Base-by-base conservation (phyloP, 2,797 vertebrate genomes). In the Morelia viridis region DNA sequence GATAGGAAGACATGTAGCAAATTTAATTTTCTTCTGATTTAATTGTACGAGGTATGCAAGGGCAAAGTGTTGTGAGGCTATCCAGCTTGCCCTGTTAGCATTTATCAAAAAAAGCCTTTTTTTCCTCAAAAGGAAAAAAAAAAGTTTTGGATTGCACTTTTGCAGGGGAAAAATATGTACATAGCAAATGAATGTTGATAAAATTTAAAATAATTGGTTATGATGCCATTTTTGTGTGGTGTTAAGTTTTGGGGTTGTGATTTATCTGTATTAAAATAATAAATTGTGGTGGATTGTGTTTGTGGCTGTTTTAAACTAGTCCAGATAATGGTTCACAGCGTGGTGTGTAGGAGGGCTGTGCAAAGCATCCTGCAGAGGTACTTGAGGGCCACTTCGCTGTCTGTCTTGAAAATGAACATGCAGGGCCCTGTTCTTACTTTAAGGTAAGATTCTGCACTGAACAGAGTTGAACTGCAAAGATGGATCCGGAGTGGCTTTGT, bases 251-350 rank as follows among this genome's bases (percentile, higher is more conserved):
- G 97, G 96, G 97, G 95, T 97, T 97, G 97, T 98, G 96, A 97
- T 94, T 97, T 97, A 95, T 97, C 96, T 97, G 97, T 97, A 97
- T 97, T 97, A 97, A 97, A 97, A 96, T 92, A 98, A 97, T 97
- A 98, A 98, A 97, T 96, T 94, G 94, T 93, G 95, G 95, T 96
- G 95, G 94, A 95, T 9, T 71, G 87, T 95, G 92, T 96, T 91
- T 85, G 92, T 95, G 95, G 89, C 95, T 96, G 87, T 92, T 93
- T 96, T 85, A 92, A 17, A 91, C 46, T 60, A 46, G 60, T 61
- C 4, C 2, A 60, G 62, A 62, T 85, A 50, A 85, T 41, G 56
- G n/a, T 56, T 57, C 41, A 28, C 22, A 5, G 3, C 5, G 1
- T 64, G 22, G 6, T 90, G 12, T 50, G 31, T 35, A 50, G 9